Percentiles rank a stretch among this genome's conserved stretches.
Evolutionary conservation across 2,113 vertebrate species (phyloP).

Genomic region (Plestiodon gilberti): DNA sequence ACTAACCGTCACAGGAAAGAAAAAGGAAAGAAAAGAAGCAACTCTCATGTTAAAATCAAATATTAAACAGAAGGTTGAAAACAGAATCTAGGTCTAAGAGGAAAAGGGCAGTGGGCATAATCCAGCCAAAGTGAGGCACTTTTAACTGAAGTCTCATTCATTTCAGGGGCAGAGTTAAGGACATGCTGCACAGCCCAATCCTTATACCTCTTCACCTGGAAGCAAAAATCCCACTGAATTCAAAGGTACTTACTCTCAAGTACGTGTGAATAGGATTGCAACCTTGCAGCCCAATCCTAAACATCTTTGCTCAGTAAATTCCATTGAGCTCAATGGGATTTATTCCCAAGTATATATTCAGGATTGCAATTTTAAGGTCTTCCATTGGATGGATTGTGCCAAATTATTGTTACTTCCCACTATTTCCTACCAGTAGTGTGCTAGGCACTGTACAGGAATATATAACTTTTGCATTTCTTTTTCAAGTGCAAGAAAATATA

Average conservation of each 20-base stretch:
- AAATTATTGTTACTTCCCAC: too few species aligned
- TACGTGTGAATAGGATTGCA: not conserved
- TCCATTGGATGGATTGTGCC: not conserved
- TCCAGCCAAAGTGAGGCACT: not conserved
- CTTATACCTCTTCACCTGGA: not conserved
- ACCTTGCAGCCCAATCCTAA: not conserved
- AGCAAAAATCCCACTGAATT: not conserved
- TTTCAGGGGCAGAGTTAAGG: not conserved
- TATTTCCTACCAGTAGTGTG: not conserved
- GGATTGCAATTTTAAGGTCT: not conserved
- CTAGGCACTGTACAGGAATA: not conserved
- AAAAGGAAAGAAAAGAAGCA: constrained; percentile 27
- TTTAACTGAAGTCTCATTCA: not conserved
- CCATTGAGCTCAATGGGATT: too few species aligned
- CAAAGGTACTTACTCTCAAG: not conserved
- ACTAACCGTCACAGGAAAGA: constrained; percentile 62
- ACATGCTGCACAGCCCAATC: not conserved
- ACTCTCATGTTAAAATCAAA: constrained; percentile 48
- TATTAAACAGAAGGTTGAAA: constrained; percentile 23
- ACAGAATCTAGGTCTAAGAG: not conserved
- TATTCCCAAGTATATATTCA: not conserved
- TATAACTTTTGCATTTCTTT: not conserved
- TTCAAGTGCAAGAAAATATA: not conserved
- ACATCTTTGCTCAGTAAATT: not conserved
- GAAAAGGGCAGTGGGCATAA: not conserved